phyloP scores from a whole-genome alignment of 1,140 invertebrate species.

The Harlomillsia oculata region DNA sequence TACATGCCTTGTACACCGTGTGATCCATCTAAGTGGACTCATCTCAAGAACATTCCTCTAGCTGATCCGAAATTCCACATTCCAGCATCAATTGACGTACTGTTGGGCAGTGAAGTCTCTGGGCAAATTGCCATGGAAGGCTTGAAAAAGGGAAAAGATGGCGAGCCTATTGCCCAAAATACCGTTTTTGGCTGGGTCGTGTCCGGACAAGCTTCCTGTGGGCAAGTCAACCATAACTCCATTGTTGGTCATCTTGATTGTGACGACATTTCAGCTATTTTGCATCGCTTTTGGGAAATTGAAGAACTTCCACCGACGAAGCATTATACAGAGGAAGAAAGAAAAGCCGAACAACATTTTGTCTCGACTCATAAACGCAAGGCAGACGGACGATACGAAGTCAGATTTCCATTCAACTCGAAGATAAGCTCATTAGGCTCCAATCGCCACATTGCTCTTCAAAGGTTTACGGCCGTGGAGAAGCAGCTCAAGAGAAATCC shows the following conservation, averaged over 20 bases:
- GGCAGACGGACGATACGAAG: slow-evolving; percentile 30
- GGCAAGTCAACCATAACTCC: neutral
- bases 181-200: slow-evolving; percentile 17
- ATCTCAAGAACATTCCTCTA: neutral
- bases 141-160: neutral
- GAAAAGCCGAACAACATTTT: slow-evolving; percentile 34
- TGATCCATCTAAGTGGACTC: slow-evolving; percentile 1
- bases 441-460: slow-evolving; percentile 25
- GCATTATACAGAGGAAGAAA: slow-evolving; percentile 24
- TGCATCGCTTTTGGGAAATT: slow-evolving; percentile 37
- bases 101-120: slow-evolving; percentile 7
- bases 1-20: neutral
- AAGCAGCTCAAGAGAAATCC: slow-evolving; percentile 22
- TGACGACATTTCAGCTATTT: neutral
- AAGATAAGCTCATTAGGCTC: slow-evolving; percentile 11
- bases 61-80: slow-evolving; percentile 11
- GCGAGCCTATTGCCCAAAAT: neutral
- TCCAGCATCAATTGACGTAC: neutral
- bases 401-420: slow-evolving; percentile 34
- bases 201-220: neutral
- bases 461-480: slow-evolving; percentile 31
- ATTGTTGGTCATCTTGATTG: neutral
- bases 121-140: neutral
- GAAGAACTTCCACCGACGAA: slow-evolving; percentile 27
- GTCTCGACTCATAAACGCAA: slow-evolving; percentile 19